Conservation (phyloP, 1,140 invertebrate genomes). For the Zelostemma sp. region DNA sequence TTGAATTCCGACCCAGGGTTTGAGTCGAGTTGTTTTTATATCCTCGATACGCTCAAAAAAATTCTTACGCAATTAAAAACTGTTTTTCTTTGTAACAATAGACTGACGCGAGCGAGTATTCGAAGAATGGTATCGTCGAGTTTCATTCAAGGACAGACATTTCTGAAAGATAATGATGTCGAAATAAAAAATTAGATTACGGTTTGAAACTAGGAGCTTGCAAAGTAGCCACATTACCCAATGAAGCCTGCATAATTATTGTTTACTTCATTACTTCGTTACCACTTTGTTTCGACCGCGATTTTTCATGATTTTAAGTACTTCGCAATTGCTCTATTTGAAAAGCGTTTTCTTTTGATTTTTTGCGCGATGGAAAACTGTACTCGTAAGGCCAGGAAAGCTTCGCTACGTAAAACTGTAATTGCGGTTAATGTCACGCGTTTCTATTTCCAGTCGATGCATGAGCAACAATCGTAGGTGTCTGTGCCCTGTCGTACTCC, state of each 20-base stretch:
- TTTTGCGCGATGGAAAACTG: background rate
- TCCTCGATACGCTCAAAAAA: too few species aligned
- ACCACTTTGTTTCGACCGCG: background rate
- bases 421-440: constrained; percentile 47
- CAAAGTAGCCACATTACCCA: too few species aligned
- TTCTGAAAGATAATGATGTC: background rate
- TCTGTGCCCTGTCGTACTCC: constrained; percentile 32
- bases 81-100: too few species aligned
- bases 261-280: too few species aligned
- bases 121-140: too few species aligned
- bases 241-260: background rate
- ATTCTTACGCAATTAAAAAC: too few species aligned
- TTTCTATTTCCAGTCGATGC: constrained; percentile 41
- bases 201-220: too few species aligned
- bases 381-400: constrained; percentile 10
- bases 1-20: too few species aligned
- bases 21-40: too few species aligned
- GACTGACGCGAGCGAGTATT: too few species aligned
- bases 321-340: background rate
- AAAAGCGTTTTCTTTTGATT: background rate
- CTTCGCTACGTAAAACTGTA: constrained; percentile 19
- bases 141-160: background rate
- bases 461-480: constrained; percentile 37
- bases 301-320: background rate
- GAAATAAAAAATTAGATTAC: background rate